Evolutionary conservation across 2,113 vertebrate species (phyloP), one percentile per base, ranked within the genome.

Genomic region (Gopherus evgoodei): DNA sequence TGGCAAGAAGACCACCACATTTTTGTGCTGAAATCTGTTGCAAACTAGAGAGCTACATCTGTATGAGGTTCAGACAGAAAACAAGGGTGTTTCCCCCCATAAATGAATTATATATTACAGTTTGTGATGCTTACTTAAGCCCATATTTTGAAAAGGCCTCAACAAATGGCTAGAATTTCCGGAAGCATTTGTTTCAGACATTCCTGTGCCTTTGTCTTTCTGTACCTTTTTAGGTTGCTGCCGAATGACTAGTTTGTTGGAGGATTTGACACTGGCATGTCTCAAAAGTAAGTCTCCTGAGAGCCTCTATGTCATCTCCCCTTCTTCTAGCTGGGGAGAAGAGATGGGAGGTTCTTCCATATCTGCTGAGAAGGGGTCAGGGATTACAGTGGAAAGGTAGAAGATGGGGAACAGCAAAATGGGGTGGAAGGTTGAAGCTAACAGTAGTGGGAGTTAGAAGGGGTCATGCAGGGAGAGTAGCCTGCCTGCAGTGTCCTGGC

Each of bases 21-120:
- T 96, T 95, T 89, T 91, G 90, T 83, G 80, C 94, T 96, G 91
- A 96, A 92, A 96, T 95, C 92, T 92, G 84, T 88, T 95, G 79
- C 92, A 96, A 93, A 97, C 94, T 95, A 89, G 87, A 96, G 95
- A 84, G 90, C 92, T 91, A 81, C 84, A 87, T 94, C 96, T 97
- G 69, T 57, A 69, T 79, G 31, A 49, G 93, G 93, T 92, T 94
- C 88, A 84, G 86, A 92, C 94, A 47, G 75, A 95, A 95, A 97
- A 90, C 86, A 92, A 91, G 86, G 81, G 72, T 94, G 91, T 91
- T 91, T 93, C 87, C 92, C 92, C 95, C 95, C 86, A 96, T 90
- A 93, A 85, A 24, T 87, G 94, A 95, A 96, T 94, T 94, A 83
- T 65, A n/a, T 81, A 25, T 42, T 94, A 83, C 84, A 93, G 86